Evolutionary conservation across 64 coral and sea anemone species (phyloP), one percentile per base, ranked within the genome.

Genomic region (Pocillopora damicornis): DNA sequence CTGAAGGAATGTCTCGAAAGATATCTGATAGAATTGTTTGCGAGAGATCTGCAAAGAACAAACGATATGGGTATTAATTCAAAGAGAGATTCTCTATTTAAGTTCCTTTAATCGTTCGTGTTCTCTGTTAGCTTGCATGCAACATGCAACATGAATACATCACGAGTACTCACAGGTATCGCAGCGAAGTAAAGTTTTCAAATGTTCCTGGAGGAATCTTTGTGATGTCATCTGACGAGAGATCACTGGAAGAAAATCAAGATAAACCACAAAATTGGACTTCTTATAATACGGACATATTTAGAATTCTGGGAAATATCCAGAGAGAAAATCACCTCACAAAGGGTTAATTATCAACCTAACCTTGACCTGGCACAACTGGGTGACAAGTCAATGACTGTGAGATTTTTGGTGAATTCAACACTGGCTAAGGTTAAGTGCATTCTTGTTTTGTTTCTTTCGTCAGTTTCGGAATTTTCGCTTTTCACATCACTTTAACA

Each of bases 1-100:
- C 69, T 76, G 63, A 96, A 90, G 73, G 94, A 96, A 37, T 93
- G 75, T 59, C 88, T 90, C 78, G 94, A 38, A 4, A 96, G 88
- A 45, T 14, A 67, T 68, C 61, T 42, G 69, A 96, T 96, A 2
- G 94, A 96, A 58, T 96, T 96, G 37, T 96, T 96, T 86, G 94
- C 94, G 67, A 96, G 88, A 81, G 94, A 96, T 65, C 94, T 96
- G 71, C 4, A 90, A 75, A 61, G 75, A 22, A 93, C 2, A 60
- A 88, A 84, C 23, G 9, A 56, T 2, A 87, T 58, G 45, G 37
- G n/a, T 10, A 14, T 60, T 59, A 34, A 87, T 72, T 35, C n/a
- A 22, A 59, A 0, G 42, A 51, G 7, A 7, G 42, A 51, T 51
- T 51, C 3, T 51, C 0, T 51, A 51, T 51, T 51, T 51, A 7